These are phyloP conservation scores for Enhydra lutris DNA, from an alignment of 2,113 vertebrate species.

Conservation along the genomic window DNA sequence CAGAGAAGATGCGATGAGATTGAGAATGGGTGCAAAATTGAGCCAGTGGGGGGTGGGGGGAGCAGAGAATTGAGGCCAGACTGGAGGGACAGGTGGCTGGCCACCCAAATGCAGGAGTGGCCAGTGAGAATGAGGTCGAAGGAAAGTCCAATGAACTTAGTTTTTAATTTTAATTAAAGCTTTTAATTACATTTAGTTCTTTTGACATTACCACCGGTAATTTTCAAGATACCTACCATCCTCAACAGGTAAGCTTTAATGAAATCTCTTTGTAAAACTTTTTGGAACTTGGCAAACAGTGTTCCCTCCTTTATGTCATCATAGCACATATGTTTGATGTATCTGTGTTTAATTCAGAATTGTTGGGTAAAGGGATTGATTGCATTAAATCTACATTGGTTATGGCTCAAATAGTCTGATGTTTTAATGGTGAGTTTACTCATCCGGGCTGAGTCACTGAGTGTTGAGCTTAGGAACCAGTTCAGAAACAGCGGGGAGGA, in stretches of 20 bases:
- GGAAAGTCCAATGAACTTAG: not conserved
- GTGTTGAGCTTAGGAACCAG: not conserved
- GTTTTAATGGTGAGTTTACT: not conserved
- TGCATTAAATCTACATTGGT: not conserved
- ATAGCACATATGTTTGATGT: not conserved
- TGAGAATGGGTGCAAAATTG: not conserved
- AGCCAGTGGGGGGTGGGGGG: too few species aligned
- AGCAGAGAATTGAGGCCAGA: not conserved
- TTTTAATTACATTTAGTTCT: not conserved
- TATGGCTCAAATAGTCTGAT: not conserved
- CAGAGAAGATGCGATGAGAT: not conserved
- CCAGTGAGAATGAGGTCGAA: not conserved
- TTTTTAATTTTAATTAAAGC: not conserved
- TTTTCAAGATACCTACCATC: not conserved
- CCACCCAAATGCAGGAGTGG: fast-evolving
- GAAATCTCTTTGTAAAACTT: not conserved
- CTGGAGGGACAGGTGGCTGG: not conserved
- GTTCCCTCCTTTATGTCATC: not conserved
- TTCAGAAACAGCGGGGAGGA: not conserved
- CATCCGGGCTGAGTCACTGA: not conserved
- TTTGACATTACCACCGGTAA: not conserved
- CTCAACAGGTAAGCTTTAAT: not conserved
- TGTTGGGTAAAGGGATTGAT: not conserved
- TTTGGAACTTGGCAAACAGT: not conserved
- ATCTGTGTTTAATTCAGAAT: not conserved